These are phyloP conservation scores for Hyperopisus bebe DNA, from an alignment of 2,113 vertebrate species.

Conservation along the genomic window DNA sequence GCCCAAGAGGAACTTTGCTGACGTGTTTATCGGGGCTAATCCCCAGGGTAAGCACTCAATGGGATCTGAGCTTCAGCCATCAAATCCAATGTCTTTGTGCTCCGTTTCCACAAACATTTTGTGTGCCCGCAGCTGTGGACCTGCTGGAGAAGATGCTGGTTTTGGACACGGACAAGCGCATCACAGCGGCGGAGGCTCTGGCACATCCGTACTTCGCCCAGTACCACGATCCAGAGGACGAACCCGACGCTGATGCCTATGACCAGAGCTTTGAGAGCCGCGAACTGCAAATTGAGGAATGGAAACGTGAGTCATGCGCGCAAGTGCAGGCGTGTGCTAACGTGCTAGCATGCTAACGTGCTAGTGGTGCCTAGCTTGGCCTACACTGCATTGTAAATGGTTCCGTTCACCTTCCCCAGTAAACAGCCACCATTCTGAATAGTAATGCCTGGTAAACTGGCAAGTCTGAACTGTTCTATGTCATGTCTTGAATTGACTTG, in stretches of 20 bases:
- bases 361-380: neutral
- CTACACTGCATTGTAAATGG: too few relatives aligned
- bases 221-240: conserved; percentile 93
- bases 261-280: conserved; percentile 97
- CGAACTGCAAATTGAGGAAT: conserved; percentile 92
- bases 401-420: neutral
- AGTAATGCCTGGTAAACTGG: neutral
- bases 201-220: conserved; percentile 88
- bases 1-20: conserved; percentile 96
- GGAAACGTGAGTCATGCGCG: conserved; percentile 78
- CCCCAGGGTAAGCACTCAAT: conserved; percentile 74
- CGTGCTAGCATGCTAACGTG: neutral
- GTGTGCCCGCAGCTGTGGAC: conserved; percentile 68
- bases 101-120: neutral
- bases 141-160: conserved; percentile 97
- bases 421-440: neutral
- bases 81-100: neutral
- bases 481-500: neutral
- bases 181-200: conserved; percentile 85
- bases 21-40: conserved; percentile 96
- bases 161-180: conserved; percentile 91
- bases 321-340: neutral
- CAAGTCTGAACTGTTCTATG: neutral
- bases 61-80: neutral
- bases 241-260: conserved; percentile 90